Evolutionary conservation across 2,888 invertebrate species (phyloP), one percentile per base, ranked within the genome.

Genomic region (Torymus aiolomorphi): DNA sequence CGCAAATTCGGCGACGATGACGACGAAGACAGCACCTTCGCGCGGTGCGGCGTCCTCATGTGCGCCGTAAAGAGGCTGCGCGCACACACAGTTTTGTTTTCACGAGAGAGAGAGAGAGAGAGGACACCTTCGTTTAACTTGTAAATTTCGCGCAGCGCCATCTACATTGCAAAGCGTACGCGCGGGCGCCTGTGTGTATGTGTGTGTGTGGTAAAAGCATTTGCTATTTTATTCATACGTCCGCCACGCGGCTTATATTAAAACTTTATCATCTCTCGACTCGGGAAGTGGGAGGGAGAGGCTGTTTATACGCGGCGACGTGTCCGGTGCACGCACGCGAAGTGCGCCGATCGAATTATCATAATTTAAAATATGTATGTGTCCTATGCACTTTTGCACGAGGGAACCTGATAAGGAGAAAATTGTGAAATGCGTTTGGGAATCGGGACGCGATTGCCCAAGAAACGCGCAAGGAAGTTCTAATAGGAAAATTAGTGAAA

Each of bases 251-350:
- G 80, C 52, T 76, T 67, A 57, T 76, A 80, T 76, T 72, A 72
- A 80, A 80, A 80, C 80, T 80, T 76, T 80, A 80, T 80, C 62
- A 80, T 72, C 56, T 65, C 71, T 31, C 67, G 57, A 65, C 61
- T 76, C 75, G 75, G 61, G 61, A 16, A 65, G 16, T 76, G 54
- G 56, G 24, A 49, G 16, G 24, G 66, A 18, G 14, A 18, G 14
- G 24, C 24, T 63, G 52, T 70, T 52, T 78, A 78, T 59, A 62
- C n/a, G 69, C 24, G 24, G 31, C 52, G 0, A n/a, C 13, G 49
- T 66, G 72, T 71, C 71, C 71, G 59, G 61, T 67, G 31, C 24
- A 3, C 24, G 2, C n/a, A n/a, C n/a, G n/a, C 31, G 31, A 31
- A 31, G 59, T 14, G n/a, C 61, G 31, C 18, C 69, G 56, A 18